Evolutionary conservation across 2,888 invertebrate genomes (phyloP), one percentile per base, ranked within the genome.

Genomic region (Stenolophus ochropezus): DNA sequence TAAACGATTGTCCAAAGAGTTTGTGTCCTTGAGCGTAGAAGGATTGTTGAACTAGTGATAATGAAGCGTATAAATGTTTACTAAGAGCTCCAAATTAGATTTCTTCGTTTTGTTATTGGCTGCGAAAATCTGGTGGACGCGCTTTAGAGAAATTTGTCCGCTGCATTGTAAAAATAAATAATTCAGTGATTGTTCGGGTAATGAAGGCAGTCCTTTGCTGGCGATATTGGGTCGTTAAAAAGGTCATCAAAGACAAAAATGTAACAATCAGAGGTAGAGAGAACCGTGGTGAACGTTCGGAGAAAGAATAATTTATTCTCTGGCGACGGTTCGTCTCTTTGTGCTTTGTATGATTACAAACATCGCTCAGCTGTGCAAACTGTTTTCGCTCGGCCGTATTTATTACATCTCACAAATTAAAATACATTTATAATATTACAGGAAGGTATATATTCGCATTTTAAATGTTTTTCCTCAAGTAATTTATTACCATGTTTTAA

Each of bases 351-450:
- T 69, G 33, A 69, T 69, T 69, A 69, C 65, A 69, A 69, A 69
- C 65, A 69, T 69, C 69, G 42, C 69, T 69, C 69, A 69, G 33
- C 69, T 69, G 42, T 69, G 42, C 69, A 69, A 69, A 69, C 42
- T 69, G 69, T 69, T 69, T 69, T 69, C 42, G 20, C 69, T 69
- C 69, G 14, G 42, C 42, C 33, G 69, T 47, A 77, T 77, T 58
- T 77, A 77, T 77, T 58, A 33, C 56, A 61, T 56, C 56, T 77
- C 56, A 56, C 47, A 77, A 77, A 77, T 77, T 77, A 77, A 77
- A 77, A 77, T 77, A 77, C 76, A 58, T 77, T 77, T 77, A 77
- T 77, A 53, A 77, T 77, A 77, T 56, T 77, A 77, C 56, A 58
- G 27, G 76, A 56, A 27, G 42, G 56, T 33, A 77, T 58, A 77